A percentile compares a stretch with the other conserved stretches of the same genome.
phyloP scores from a whole-genome alignment of 2,113 vertebrate genomes.

The Oplegnathus fasciatus region DNA sequence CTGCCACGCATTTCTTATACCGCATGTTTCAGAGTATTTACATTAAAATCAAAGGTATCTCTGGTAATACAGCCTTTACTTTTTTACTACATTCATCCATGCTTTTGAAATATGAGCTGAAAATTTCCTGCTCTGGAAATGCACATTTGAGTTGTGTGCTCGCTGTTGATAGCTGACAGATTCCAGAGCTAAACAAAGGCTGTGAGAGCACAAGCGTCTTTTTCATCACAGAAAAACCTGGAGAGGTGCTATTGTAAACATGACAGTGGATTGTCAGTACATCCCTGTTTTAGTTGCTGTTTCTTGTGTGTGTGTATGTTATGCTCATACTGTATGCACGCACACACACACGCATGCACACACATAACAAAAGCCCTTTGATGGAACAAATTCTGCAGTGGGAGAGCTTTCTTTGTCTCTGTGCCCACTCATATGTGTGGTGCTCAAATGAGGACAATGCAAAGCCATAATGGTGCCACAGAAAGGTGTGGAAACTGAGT shows the following conservation, averaged over 20 bases:
- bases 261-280: conserved; percentile 75
- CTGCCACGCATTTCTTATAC: not conserved
- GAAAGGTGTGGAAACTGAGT: conserved; percentile 70
- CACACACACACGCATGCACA: conserved; percentile 39
- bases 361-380: conserved; percentile 77
- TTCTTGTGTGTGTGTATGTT: conserved; percentile 68
- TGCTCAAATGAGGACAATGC: conserved; percentile 64
- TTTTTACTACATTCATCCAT: not conserved
- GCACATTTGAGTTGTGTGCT: conserved; percentile 45
- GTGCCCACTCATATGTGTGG: conserved; percentile 66
- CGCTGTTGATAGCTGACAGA: conserved; percentile 68
- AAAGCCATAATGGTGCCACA: conserved; percentile 58
- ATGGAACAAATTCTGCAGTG: conserved; percentile 77
- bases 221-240: conserved; percentile 78
- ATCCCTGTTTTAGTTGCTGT: conserved; percentile 70
- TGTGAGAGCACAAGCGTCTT: conserved; percentile 54
- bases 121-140: conserved; percentile 26
- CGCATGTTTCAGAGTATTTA: not conserved
- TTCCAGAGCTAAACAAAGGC: conserved; percentile 72
- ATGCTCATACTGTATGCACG: conserved; percentile 53
- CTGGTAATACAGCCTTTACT: not conserved
- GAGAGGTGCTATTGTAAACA: conserved; percentile 81
- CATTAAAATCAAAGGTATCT: not conserved
- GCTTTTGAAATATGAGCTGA: conserved; percentile 9
- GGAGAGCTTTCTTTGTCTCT: conserved; percentile 76